A percentile compares a stretch with the other conserved stretches of the same genome.
Conservation (phyloP, 2,797 vertebrate species). For the Thamnophis elegans region DNA sequence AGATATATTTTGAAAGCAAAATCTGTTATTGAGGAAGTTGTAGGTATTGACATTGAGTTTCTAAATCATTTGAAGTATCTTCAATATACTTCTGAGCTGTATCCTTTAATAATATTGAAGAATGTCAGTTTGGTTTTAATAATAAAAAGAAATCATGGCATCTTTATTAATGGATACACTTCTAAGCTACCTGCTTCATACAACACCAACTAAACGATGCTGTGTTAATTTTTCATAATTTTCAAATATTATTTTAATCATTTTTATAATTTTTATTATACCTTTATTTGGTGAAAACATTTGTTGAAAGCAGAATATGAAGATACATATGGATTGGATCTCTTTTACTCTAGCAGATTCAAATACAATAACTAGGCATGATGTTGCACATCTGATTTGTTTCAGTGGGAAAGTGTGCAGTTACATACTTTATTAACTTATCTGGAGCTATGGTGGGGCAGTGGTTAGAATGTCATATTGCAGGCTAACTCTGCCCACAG, state of each 20-base stretch:
- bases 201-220: not conserved
- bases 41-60: not conserved
- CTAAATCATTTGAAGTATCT: not conserved
- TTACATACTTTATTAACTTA: not conserved
- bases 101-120: not conserved
- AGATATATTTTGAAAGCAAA: not conserved
- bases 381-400: not conserved
- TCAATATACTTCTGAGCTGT: not conserved
- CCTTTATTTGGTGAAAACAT: too few species aligned
- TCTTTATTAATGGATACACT: not conserved
- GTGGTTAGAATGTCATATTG: not conserved
- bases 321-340: not conserved
- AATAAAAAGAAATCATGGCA: not conserved
- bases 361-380: not conserved
- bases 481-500: not conserved
- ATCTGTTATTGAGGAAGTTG: not conserved
- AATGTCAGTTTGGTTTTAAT: not conserved
- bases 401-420: not conserved
- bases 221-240: not conserved
- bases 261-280: not conserved
- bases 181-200: not conserved
- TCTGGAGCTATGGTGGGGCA: not conserved
- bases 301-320: not conserved
- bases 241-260: not conserved
- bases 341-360: not conserved